Evolutionary conservation across 2,797 vertebrate species (phyloP), one percentile per base, ranked within the genome.

Genomic region (Hoplostethus atlanticus): DNA sequence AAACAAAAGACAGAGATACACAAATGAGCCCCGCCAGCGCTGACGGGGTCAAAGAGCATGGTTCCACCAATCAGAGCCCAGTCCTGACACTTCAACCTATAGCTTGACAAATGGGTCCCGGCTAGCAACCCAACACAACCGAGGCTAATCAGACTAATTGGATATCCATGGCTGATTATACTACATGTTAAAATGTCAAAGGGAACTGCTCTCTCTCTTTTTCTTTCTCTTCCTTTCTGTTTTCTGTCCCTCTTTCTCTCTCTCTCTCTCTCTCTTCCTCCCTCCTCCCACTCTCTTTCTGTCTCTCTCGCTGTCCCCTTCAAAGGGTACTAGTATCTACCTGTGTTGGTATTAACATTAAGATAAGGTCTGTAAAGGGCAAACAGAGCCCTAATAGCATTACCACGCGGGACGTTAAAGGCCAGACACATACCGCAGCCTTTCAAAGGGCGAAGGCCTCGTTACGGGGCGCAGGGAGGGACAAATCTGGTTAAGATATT

Each of bases 181-280:
- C 46, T 77, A 79, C 79, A 91, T 89, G 80, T 79, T 84, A 65
- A 91, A 92, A 91, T 91, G 91, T 89, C 90, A 91, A 68, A 78
- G 72, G 73, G 73, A 40, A 67, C 55, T 55, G 67, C 57, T 68
- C 75, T 56, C 75, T 56, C 9, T 30, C 13, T 21, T 21, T 21
- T 46, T 51, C 25, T 8, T 0, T 8, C 13, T 16, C 58, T 47
- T 3, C 21, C 12, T 46, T 13, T 46, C 40, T 46, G 10, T 16
- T 61, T 21, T 5, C 6, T 47, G 3, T 9, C 58, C 25, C 11
- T 61, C 58, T 15, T 0, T 58, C 42, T 7, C 46, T 70, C 70
- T 21, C 30, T 31, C 30, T 31, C 53, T 61, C 44, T 47, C 12
- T 58, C 36, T 59, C 9, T 59, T 17, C 40, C 38, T 42, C 57